These are phyloP conservation scores for Reinhardtius hippoglossoides DNA, from an alignment of 2,113 vertebrate genomes.

Conservation along the genomic window DNA sequence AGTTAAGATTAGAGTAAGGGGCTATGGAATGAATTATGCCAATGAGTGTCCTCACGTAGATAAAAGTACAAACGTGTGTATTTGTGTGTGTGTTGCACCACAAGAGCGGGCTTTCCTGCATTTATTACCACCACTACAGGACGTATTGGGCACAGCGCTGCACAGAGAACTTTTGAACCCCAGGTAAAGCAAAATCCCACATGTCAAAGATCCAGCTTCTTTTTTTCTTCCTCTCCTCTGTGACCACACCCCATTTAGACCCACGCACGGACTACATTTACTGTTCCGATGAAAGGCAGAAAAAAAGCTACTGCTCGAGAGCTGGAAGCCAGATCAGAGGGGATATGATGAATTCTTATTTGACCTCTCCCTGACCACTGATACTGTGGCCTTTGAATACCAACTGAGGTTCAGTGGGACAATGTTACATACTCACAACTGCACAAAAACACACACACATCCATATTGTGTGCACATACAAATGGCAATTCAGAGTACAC, in stretches of 20 bases:
- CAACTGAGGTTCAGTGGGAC: slow-evolving; percentile 7
- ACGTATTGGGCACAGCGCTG: slow-evolving; percentile 10
- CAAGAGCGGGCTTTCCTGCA: slow-evolving; percentile 34
- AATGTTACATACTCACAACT: background rate
- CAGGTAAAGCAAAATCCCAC: slow-evolving; percentile 72
- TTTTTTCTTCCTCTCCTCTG: slow-evolving; percentile 6
- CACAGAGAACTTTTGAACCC: slow-evolving; percentile 67
- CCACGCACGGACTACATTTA: slow-evolving; percentile 56
- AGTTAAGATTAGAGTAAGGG: no score
- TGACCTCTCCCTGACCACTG: slow-evolving; percentile 47
- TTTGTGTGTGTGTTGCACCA: slow-evolving; percentile 23
- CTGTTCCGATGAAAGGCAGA: slow-evolving; percentile 45
- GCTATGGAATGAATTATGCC: no score
- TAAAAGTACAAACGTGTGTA: no score
- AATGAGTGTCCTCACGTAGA: no score
- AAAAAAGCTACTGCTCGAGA: slow-evolving; percentile 31
- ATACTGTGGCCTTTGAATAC: slow-evolving; percentile 20
- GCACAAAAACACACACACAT: no score
- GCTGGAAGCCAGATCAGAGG: slow-evolving; percentile 52
- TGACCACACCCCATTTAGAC: slow-evolving; percentile 63
- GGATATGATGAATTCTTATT: slow-evolving; percentile 37
- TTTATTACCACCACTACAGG: slow-evolving; percentile 62
- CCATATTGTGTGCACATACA: background rate
- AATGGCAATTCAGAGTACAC: background rate
- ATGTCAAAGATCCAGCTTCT: slow-evolving; percentile 53